A percentile compares a stretch with the other conserved stretches of the same genome.
Conservation (phyloP, 2,113 vertebrate genomes). For the Oceanites oceanicus region DNA sequence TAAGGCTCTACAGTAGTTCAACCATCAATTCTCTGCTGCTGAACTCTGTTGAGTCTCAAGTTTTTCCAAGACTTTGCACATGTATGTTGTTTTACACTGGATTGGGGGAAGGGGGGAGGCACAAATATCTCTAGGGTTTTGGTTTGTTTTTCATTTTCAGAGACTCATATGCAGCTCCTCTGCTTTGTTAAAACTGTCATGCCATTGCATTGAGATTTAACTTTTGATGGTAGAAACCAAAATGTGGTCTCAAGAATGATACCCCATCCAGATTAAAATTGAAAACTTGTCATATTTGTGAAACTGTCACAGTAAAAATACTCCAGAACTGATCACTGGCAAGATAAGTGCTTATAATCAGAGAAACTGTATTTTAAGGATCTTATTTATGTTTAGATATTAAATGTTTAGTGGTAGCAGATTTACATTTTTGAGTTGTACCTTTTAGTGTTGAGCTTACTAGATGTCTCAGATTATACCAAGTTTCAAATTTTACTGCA, state of each 20-base stretch:
- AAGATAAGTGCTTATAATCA: background rate
- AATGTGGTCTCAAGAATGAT: background rate
- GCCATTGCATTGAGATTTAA: background rate
- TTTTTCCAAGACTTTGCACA: background rate
- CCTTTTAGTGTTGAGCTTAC: background rate
- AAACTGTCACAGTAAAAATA: background rate
- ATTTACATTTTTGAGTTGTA: background rate
- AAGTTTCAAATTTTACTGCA: background rate
- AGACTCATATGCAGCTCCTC: accelerated
- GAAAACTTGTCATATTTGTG: background rate
- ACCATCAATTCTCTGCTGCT: background rate
- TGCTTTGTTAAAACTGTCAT: background rate
- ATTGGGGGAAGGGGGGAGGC: no score
- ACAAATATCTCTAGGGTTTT: background rate
- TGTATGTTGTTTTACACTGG: background rate
- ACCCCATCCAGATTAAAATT: background rate
- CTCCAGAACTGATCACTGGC: background rate
- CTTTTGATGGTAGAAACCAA: background rate
- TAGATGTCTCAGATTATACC: background rate
- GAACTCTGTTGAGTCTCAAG: background rate
- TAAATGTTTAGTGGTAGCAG: background rate
- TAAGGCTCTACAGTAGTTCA: background rate
- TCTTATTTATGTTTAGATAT: background rate
- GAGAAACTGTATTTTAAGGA: background rate
- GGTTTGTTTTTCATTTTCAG: background rate